Conservation (phyloP, 2,888 invertebrate species). For the Ceriagrion tenellum region DNA sequence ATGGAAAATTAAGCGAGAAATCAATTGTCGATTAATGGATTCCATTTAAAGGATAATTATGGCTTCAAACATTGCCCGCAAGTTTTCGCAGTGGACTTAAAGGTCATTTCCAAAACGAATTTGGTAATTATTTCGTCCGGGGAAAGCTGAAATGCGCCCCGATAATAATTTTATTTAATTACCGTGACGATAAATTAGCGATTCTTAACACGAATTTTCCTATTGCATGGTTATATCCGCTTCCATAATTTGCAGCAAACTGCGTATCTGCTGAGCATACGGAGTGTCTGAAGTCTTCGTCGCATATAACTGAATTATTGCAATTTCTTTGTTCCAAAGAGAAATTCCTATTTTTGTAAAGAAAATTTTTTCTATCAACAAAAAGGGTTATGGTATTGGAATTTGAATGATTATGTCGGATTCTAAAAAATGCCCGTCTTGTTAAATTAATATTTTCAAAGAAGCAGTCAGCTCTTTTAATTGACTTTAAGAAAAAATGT, state of each 20-base stretch:
- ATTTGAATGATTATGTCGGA: no score
- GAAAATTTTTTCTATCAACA: no score
- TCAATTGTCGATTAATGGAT: conserved; percentile 66
- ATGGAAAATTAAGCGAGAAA: conserved; percentile 64
- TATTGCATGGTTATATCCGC: not conserved
- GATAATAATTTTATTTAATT: conserved; percentile 59
- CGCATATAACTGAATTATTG: not conserved
- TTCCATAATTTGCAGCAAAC: not conserved
- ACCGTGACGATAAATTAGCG: conserved; percentile 24
- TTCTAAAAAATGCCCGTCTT: no score
- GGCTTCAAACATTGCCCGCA: conserved; percentile 58
- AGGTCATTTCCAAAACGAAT: conserved; percentile 62
- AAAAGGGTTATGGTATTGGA: no score
- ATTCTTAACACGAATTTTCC: conserved; percentile 1
- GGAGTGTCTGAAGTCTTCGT: not conserved
- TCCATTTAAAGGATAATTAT: conserved; percentile 65
- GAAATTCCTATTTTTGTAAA: no score
- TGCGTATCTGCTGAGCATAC: not conserved
- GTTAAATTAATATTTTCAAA: no score
- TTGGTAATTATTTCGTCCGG: conserved; percentile 56
- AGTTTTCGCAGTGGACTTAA: conserved; percentile 60
- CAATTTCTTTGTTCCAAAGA: not conserved
- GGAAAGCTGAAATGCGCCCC: conserved; percentile 40
- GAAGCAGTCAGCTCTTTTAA: no score
- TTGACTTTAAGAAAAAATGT: no score